Conservation (phyloP, 1,140 invertebrate genomes). For the Drosophila watanabei region DNA sequence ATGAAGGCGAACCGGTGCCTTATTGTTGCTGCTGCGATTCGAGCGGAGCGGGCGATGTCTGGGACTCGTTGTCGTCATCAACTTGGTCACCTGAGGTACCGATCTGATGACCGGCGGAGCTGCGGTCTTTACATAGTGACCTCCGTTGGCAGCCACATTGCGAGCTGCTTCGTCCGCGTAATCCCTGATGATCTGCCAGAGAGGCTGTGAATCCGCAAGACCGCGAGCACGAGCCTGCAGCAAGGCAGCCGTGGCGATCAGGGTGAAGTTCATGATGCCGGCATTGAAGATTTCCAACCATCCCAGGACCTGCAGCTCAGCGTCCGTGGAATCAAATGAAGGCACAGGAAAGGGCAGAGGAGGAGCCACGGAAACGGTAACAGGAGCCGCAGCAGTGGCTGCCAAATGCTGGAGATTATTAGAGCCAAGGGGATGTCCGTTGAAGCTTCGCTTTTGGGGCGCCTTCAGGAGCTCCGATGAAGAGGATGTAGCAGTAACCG, state of each 20-base stretch:
- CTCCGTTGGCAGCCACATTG: conserved; percentile 56
- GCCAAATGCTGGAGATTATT: background rate
- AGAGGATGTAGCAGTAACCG: background rate
- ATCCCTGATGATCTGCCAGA: conserved; percentile 70
- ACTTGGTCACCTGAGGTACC: background rate
- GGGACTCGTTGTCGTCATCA: background rate
- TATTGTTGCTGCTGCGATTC: conserved; percentile 1
- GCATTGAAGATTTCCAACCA: conserved; percentile 75
- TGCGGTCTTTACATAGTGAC: conserved; percentile 32
- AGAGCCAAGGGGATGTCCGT: conserved; percentile 8
- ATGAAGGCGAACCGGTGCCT: conserved; percentile 50
- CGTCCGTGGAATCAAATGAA: conserved; percentile 24
- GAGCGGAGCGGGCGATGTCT: conserved; percentile 3
- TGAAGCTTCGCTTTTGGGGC: conserved; percentile 46
- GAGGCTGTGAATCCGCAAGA: conserved; percentile 31
- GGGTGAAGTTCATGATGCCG: conserved; percentile 66
- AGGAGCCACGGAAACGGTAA: background rate
- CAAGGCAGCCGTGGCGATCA: conserved; percentile 62
- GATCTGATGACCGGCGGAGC: background rate
- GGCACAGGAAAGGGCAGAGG: conserved; percentile 38
- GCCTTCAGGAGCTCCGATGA: conserved; percentile 15
- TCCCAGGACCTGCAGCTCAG: conserved; percentile 31
- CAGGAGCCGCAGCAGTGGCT: background rate
- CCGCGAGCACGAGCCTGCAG: conserved; percentile 51
- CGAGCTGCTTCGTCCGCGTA: conserved; percentile 67